Evolutionary conservation across 2,797 vertebrate species (phyloP), one percentile per base, ranked within the genome.

Genomic region (Anguilla anguilla): DNA sequence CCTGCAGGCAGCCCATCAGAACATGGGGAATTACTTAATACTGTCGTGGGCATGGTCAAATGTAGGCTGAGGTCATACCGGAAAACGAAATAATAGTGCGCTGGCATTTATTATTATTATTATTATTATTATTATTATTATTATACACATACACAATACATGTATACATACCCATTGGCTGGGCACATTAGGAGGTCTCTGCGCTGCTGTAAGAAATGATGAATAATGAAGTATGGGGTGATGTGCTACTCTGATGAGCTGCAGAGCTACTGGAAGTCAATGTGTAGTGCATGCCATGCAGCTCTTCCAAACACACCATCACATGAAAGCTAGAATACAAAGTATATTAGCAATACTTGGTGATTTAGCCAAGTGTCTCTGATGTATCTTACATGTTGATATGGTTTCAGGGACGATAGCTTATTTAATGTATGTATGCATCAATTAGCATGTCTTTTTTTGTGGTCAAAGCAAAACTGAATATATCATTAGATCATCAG

Each of bases 1-100:
- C 88, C 31, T 49, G 74, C 88, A 5, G 46, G 86, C 91, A 92
- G 84, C 84, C 86, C 92, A 91, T 88, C 90, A 59, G 67, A 64
- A 86, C 69, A 83, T 10, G 25, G 87, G 89, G 88, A 90, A 88
- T 85, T 86, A 89, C 43, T 46, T 46, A 46, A 46, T 46, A 46
- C 46, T 83, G 86, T n/a, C 19, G 35, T 39, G 19, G 2, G 6
- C 55, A 61, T 64, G 35, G 35, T 10, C 53, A 86, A 59, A 84
- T 69, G 17, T 28, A 83, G 28, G 51, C 25, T 57, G 53, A 77
- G 53, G 83, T 59, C 81, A 53, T 25, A 39, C 53, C 25, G 84
- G 53, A 22, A 25, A 83, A 67, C 49, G 10, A 43, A 67, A 28
- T 79, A 31, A 57, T 25, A 28, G n/a, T 55, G 74, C 84, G 39